These are phyloP conservation scores for Endotricha flammealis DNA, from an alignment of 2,888 invertebrate species.

Conservation along the genomic window DNA sequence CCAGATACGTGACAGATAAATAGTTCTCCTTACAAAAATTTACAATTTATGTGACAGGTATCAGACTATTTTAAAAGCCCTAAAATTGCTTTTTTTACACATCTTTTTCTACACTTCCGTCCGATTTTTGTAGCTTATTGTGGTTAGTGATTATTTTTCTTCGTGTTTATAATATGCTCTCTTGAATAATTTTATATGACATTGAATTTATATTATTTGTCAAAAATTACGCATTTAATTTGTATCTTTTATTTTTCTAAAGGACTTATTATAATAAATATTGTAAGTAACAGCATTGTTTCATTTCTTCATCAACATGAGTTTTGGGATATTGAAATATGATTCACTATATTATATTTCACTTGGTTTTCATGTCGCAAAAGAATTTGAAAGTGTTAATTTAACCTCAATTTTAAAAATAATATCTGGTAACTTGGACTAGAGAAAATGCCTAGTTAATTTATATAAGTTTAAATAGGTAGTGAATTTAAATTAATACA, in stretches of 20 bases:
- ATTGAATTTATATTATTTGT: not conserved
- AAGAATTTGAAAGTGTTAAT: too few species aligned
- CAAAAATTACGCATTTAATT: conserved; percentile 22
- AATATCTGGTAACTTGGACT: too few species aligned
- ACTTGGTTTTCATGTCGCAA: too few species aligned
- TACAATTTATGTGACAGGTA: not conserved
- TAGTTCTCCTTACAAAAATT: too few species aligned
- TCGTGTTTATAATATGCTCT: not conserved
- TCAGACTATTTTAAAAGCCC: not conserved
- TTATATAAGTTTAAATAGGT: too few species aligned
- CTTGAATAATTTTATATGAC: not conserved
- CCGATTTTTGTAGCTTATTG: not conserved
- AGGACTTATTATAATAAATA: conserved; percentile 8
- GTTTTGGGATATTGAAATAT: too few species aligned
- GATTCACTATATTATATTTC: too few species aligned
- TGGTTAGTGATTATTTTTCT: not conserved
- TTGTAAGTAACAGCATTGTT: not conserved
- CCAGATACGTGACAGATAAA: too few species aligned
- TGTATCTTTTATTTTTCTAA: conserved; percentile 21
- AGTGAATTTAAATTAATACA: too few species aligned
- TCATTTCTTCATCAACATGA: not conserved
- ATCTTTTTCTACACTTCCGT: not conserved
- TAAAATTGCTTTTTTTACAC: not conserved
- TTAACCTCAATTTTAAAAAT: too few species aligned
- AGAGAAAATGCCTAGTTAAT: too few species aligned